These are phyloP conservation scores for Tanypteryx hageni DNA, from an alignment of 2,888 invertebrate species.

Conservation along the genomic window DNA sequence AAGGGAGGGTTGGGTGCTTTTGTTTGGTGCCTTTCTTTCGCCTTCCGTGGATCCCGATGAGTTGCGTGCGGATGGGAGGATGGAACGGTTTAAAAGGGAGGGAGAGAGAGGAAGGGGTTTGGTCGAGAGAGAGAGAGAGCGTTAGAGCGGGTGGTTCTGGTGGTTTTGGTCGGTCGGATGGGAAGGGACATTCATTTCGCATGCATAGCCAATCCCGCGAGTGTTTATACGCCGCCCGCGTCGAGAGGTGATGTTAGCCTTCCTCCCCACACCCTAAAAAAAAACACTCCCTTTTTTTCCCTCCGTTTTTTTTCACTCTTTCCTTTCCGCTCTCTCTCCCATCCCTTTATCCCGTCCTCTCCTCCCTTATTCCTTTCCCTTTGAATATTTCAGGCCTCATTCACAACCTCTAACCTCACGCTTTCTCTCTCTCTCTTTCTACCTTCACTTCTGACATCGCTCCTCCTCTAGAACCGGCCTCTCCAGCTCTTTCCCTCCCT, in stretches of 20 bases:
- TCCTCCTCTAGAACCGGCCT: too few species aligned
- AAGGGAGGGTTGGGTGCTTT: background rate
- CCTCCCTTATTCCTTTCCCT: background rate
- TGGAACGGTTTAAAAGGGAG: background rate
- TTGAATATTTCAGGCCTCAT: slow-evolving; percentile 24
- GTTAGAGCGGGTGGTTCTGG: background rate
- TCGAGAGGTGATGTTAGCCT: slow-evolving; percentile 1
- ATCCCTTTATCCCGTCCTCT: background rate
- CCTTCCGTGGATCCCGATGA: background rate
- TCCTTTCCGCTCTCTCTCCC: background rate
- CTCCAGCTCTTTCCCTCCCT: background rate
- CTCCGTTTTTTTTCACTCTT: background rate
- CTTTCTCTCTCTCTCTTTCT: background rate
- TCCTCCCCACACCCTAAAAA: background rate
- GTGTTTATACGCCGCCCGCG: slow-evolving; percentile 1
- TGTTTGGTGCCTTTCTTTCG: background rate
- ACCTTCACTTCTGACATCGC: background rate
- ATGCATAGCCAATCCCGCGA: slow-evolving; percentile 29
- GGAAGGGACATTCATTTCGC: slow-evolving; percentile 21
- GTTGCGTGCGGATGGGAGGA: background rate
- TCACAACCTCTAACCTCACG: background rate
- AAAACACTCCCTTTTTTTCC: background rate
- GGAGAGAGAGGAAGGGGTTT: background rate
- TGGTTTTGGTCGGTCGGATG: background rate
- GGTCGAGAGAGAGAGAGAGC: background rate